A percentile compares a stretch with the other conserved stretches of the same genome.
Evolutionary conservation across 2,797 vertebrate genomes (phyloP).

Genomic region (Mormyrus proboscirostris): DNA sequence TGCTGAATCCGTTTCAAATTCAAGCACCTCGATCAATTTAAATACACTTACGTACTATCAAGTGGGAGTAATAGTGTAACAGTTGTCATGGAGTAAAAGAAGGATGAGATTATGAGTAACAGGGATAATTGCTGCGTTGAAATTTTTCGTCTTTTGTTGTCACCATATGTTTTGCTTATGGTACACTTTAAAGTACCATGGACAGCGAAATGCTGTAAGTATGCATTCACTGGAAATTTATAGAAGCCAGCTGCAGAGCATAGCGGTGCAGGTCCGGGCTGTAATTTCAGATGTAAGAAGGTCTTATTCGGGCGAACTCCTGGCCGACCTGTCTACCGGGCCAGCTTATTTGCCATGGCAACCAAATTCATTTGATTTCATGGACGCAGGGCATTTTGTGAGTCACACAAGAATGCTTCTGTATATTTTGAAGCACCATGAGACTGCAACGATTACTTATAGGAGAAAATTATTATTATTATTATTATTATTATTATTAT

Average conservation of each 20-base stretch:
- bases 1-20: not conserved
- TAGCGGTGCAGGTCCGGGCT: not conserved
- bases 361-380: slow-evolving; percentile 15
- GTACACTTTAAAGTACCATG: slow-evolving; percentile 40
- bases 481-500: not conserved
- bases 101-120: not conserved
- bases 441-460: not conserved
- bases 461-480: not conserved
- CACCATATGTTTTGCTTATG: not conserved
- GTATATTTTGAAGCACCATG: not conserved
- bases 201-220: slow-evolving; percentile 36
- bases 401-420: not conserved
- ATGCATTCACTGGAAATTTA: not conserved
- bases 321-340: not conserved
- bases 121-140: not conserved
- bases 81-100: not conserved
- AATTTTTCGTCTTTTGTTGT: not conserved
- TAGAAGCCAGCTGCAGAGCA: not conserved
- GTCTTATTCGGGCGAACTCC: not conserved
- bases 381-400: not conserved
- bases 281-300: not conserved
- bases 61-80: not conserved
- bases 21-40: not conserved
- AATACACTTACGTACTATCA: not conserved
- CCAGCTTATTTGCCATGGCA: slow-evolving; percentile 16